Percentiles rank a stretch among this genome's conserved stretches.
phyloP scores from a whole-genome alignment of 2,888 invertebrate genomes.

The Nephrotoma guestfalica region DNA sequence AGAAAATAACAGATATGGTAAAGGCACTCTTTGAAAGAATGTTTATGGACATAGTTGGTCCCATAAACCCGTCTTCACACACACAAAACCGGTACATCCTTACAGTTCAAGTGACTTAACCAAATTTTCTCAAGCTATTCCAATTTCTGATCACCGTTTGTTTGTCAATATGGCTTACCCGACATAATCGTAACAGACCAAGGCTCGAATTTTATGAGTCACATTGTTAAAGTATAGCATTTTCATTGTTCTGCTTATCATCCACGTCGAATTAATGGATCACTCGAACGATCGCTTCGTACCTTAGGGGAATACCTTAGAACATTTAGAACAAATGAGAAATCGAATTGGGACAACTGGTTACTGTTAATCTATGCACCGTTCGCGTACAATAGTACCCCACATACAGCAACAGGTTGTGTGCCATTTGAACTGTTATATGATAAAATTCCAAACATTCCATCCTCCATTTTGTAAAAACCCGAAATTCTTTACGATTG shows the following conservation, averaged over 20 bases:
- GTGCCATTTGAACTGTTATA: constrained; percentile 19
- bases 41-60: constrained; percentile 21
- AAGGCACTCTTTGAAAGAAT: constrained; percentile 17
- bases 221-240: constrained; percentile 14
- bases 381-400: constrained; percentile 17
- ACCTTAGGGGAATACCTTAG: constrained; percentile 19
- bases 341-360: constrained; percentile 22
- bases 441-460: constrained; percentile 15
- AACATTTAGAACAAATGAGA: constrained; percentile 17
- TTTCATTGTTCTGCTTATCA: constrained; percentile 16
- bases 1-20: constrained; percentile 20
- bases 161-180: too few relatives aligned
- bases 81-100: constrained; percentile 22
- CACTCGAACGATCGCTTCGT: constrained; percentile 20
- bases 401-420: constrained; percentile 17
- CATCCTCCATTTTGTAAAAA: constrained; percentile 13
- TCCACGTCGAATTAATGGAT: constrained; percentile 19
- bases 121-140: constrained; percentile 16
- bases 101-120: constrained; percentile 22
- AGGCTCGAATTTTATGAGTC: too few relatives aligned
- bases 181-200: not conserved
- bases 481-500: not conserved
- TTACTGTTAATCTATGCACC: too few relatives aligned
- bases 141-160: constrained; percentile 15
- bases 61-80: constrained; percentile 17